Evolutionary conservation across 2,113 vertebrate genomes (phyloP), one percentile per base, ranked within the genome.

Genomic region (Macheiramphus alcinus): DNA sequence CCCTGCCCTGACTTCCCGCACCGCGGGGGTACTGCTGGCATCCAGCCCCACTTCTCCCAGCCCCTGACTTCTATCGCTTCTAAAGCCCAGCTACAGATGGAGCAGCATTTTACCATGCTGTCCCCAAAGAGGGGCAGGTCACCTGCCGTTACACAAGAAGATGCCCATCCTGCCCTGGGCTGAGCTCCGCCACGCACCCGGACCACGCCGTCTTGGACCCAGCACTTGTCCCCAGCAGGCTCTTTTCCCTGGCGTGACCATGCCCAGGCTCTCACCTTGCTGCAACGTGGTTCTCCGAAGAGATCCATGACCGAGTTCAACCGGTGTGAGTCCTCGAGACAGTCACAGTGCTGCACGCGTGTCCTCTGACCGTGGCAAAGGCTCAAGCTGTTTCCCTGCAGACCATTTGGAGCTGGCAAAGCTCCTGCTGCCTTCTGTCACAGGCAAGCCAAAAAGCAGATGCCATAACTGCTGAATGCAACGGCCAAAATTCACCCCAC

Each of bases 321-420:
- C 19, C 31, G 5, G 27, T 1, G 11, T 1, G 17, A n/a, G 36
- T 7, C 55, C 66, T 22, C 13, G 4, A 27, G 80, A 13, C 29
- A 7, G 19, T 18, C 27, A 3, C 7, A 1, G 50, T 3, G 16
- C 38, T 3, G 55, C 32, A 27, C 4, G 2, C 3, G 1, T 0
- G 4, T 40, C 50, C n/a, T 20, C 71, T 1, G 27, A 3, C 34
- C 3, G 3, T 2, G 34, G 50, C 34, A 17, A 22, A 47, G 40
- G 23, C 71, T 47, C 52, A 5, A 3, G 52, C 29, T 1, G 29
- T 20, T 53, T 38, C 65, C 40, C 65, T 4, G 11, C 47, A 10
- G 55, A 38, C 5, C 21, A 21, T 14, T 59, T 6, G 32, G 73
- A 55, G 53, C 83, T 6, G 40, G 40, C 40, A 26, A 9, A 29